These are phyloP conservation scores for Watsonalla cultraria DNA, from an alignment of 2,888 invertebrate genomes.

Conservation along the genomic window DNA sequence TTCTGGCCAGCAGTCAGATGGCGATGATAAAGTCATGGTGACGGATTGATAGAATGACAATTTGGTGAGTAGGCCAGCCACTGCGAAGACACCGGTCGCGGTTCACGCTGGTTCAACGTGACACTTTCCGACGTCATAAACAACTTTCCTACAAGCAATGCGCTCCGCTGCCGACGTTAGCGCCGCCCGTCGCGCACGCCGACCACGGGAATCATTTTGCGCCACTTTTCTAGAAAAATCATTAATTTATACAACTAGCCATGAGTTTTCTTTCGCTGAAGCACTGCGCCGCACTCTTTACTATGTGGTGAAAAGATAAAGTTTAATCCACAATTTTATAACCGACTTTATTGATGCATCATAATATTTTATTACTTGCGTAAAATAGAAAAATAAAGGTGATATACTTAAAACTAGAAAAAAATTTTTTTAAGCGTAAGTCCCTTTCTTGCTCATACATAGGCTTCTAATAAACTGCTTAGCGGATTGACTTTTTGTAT, in stretches of 20 bases:
- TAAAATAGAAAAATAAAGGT: too few relatives aligned
- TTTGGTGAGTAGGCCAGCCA: slow-evolving; percentile 74
- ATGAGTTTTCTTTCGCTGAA: slow-evolving; percentile 52
- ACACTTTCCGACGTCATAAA: slow-evolving; percentile 77
- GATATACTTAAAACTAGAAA: too few relatives aligned
- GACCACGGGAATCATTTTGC: slow-evolving; percentile 45
- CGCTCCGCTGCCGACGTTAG: slow-evolving; percentile 43
- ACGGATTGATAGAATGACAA: slow-evolving; percentile 75
- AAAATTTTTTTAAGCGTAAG: too few relatives aligned
- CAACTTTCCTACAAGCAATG: slow-evolving; percentile 78
- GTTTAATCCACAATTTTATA: too few relatives aligned
- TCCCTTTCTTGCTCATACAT: too few relatives aligned
- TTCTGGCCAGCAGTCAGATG: slow-evolving; percentile 51
- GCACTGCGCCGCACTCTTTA: slow-evolving; percentile 17
- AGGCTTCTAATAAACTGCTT: too few relatives aligned
- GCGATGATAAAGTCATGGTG: slow-evolving; percentile 66
- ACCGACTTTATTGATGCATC: too few relatives aligned
- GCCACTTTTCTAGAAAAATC: slow-evolving; percentile 65
- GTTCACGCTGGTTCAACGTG: slow-evolving; percentile 78
- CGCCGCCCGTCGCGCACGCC: slow-evolving; percentile 50
- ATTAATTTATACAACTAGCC: slow-evolving; percentile 50
- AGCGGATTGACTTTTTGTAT: too few relatives aligned
- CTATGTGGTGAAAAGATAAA: not conserved
- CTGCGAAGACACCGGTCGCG: slow-evolving; percentile 66
- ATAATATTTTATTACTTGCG: too few relatives aligned